Evolutionary conservation across 1,140 invertebrate genomes (phyloP), one percentile per base, ranked within the genome.

Genomic region (Aphelinus atriplicis): DNA sequence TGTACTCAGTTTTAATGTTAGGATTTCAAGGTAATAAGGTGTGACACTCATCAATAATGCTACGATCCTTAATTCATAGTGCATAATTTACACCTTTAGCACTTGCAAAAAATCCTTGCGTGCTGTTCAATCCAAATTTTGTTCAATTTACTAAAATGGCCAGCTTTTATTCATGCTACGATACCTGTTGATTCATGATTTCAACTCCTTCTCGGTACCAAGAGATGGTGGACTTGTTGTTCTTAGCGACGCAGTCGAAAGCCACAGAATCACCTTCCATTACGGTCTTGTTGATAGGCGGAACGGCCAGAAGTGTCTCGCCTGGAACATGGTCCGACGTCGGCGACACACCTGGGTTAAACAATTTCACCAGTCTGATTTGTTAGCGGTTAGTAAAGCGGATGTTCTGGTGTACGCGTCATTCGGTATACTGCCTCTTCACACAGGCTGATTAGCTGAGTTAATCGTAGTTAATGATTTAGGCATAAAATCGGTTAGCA

Each of bases 211-310:
- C 94, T 74, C 92, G 92, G 77, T 91, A 91, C 94, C 94, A 95
- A 3, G 85, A 87, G 7, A 94, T 89, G 3, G 84, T 81, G n/a
- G 90, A 90, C 6, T 87, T 88, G 67, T 89, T 84, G 70, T 91
- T 90, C 82, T 94, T 94, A 26, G 93, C 91, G 26, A 92, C 90
- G 85, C 97, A 98, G 50, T 93, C 91, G 73, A 98, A 94, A 80
- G 92, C 90, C 0, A 93, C 95, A 63, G 92, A 90, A 75, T 95
- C 93, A 0, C 94, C 95, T 85, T 98, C 96, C 86, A 95, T 90
- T 9, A 93, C 92, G 2, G 97, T 98, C 81, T 92, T 91, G 88
- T 98, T 98, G 71, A 94, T 91, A 3, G 97, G 97, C 47, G 95
- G 95, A 61, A 92, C 91, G 60, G 93, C 92, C 77, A 97, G 92